Base-by-base conservation (phyloP, 2,888 invertebrate species). In the Hemistola chrysoprasaria region DNA sequence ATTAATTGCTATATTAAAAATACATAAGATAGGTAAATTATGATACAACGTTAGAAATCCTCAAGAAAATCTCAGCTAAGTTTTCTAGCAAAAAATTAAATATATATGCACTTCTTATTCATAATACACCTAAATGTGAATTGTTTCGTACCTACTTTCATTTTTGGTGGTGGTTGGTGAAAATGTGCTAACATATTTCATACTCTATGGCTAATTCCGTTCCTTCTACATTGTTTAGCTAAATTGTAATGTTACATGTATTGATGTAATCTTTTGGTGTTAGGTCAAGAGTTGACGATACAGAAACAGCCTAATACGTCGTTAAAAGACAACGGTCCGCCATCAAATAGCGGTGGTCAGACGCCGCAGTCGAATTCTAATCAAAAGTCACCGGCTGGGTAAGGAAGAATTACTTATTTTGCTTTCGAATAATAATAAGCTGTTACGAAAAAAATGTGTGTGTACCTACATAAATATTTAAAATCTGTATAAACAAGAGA, bases 231-330 rank as follows among this genome's bases (percentile, higher is more conserved):
- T 27, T 22, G 32, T 38, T 10, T 34, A 8, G 22, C 46, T 21
- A 2, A 16, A 16, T 16, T 16, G 16, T n/a, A n/a, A 16, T 16
- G 16, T 16, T 16, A 16, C 8, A 30, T 26, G 22, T 45, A 7
- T 41, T 31, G 40, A 46, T 9, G 35, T 48, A 34, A 3, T 2
- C 42, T 40, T 56, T 65, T 44, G 56, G 31, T 44, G 35, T 26
- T 56, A 90, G 90, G 97, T 50, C 97, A 98, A 91, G 98, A 98
- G 87, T 89, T 98, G 71, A 97, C 97, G 61, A 98, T 98, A 86
- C 97, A 97, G 76, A 97, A 97, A 80, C 97, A 98, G 85, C 95
- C 97, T 31, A 98, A 98, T 76, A 95, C 96, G 24, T 96, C 96
- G 80, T 85, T 95, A 49, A 95, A 95, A 78, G 95, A 95, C 78